Evolutionary conservation across 2,113 vertebrate species (phyloP).

Genomic region (Benitochromis conjunctus): DNA sequence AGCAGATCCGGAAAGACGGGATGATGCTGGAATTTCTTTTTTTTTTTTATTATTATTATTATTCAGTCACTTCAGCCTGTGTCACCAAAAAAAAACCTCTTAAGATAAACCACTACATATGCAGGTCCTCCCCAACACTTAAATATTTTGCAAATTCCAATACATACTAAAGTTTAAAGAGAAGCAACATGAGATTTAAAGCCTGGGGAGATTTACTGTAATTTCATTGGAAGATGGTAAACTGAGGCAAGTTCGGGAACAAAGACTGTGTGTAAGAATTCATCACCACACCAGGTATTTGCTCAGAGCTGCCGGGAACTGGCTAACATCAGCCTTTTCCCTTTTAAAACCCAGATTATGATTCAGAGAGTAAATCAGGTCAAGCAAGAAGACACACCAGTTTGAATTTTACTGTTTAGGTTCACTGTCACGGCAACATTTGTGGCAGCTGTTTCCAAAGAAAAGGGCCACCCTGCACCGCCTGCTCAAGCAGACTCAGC

Average conservation of each 20-base stretch:
- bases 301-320: neutral
- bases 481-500: neutral
- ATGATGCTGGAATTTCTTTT: neutral
- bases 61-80: neutral
- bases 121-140: neutral
- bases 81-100: neutral
- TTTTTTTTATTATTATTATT: neutral
- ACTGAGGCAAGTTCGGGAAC: neutral
- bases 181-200: neutral
- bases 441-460: neutral
- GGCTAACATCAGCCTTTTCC: neutral
- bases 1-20: neutral
- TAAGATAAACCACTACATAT: neutral
- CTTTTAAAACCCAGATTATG: neutral
- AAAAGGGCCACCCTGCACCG: neutral
- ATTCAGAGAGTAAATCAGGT: neutral
- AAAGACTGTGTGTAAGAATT: neutral
- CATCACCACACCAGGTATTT: neutral
- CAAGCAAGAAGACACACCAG: neutral
- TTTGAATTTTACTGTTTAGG: neutral
- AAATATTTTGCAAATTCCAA: neutral
- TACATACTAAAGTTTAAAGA: neutral
- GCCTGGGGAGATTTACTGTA: neutral
- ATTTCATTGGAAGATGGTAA: fast-evolving
- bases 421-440: neutral